Evolutionary conservation across 1,140 invertebrate genomes (phyloP), one percentile per base, ranked within the genome.

Genomic region (Linepithema humile): DNA sequence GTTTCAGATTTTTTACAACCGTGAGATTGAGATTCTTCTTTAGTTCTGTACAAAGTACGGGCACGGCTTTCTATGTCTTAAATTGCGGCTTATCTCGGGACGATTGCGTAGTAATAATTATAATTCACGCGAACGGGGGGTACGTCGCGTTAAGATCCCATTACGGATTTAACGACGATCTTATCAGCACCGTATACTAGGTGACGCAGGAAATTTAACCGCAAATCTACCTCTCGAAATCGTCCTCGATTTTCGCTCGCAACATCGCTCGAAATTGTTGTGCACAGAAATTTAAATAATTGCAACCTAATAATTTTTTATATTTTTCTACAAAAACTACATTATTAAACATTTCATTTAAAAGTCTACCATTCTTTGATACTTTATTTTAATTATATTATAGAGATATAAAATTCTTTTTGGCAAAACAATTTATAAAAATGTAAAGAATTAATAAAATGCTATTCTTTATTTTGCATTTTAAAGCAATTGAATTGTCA

Each of bases 141-240:
- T 64, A 69, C 73, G 70, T 88, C 85, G 86, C 88, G 89, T 90
- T 91, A 90, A 91, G 88, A 91, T 88, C 88, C 87, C 89, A 92
- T 91, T 92, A 91, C 88, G 85, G 64, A 86, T 86, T 70, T 62
- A 85, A 85, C 70, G 50, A 84, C 50, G 88, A 90, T 91, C 80
- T 90, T 89, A 91, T 91, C 89, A 55, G 59, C 32, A 20, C 69
- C 84, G 86, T 88, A 86, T 77, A 82, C 82, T 32, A 85, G 83
- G 15, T 35, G 38, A 62, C n/a, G 65, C 38, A 85, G 87, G 87
- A 89, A 90, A 90, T 90, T 90, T 82, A 84, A 82, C 87, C 70
- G 70, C 85, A 88, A 90, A 89, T 90, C 89, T 90, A 50, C 75
- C 70, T 50, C 69, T 23, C 70, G 69, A 82, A 82, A 89, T 89